Percentiles rank a stretch among this genome's conserved stretches.
Evolutionary conservation across 2,113 vertebrate genomes (phyloP).

Genomic region (Passer montanus): DNA sequence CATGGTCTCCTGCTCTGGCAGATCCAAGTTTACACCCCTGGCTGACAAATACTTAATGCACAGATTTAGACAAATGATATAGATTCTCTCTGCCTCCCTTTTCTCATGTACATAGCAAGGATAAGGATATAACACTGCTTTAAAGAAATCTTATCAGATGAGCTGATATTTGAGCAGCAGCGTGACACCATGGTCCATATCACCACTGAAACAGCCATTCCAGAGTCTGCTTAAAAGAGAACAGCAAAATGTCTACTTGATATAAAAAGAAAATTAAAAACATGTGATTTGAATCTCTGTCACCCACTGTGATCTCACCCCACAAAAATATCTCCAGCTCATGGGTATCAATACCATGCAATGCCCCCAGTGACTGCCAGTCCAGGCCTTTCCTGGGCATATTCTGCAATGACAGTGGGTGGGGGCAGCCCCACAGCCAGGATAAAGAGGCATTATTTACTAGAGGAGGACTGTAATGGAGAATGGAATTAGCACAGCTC

Average conservation of each 20-base stretch:
- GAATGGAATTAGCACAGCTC: not conserved
- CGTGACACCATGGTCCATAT: not conserved
- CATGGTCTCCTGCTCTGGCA: not conserved
- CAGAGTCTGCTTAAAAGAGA: not conserved
- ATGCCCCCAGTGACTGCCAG: not conserved
- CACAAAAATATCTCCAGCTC: not conserved
- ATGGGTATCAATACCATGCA: not conserved
- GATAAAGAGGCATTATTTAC: not conserved
- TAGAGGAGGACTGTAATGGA: not conserved
- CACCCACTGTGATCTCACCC: not conserved
- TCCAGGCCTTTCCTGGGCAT: not conserved
- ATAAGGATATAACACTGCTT: not conserved
- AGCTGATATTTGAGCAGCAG: not conserved
- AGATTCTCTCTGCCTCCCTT: not conserved
- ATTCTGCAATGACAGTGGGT: not conserved
- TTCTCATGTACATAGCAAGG: not conserved
- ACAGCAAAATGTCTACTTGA: not conserved
- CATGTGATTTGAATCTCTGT: not conserved
- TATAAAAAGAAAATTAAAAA: not conserved
- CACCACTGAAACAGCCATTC: not conserved
- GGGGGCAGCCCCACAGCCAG: not conserved
- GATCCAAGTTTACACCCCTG: not conserved
- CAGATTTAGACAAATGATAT: not conserved
- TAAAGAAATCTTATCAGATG: not conserved
- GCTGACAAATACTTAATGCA: not conserved